Base-by-base conservation (phyloP, 2,888 invertebrate genomes). In the Epistrophe grossulariae region DNA sequence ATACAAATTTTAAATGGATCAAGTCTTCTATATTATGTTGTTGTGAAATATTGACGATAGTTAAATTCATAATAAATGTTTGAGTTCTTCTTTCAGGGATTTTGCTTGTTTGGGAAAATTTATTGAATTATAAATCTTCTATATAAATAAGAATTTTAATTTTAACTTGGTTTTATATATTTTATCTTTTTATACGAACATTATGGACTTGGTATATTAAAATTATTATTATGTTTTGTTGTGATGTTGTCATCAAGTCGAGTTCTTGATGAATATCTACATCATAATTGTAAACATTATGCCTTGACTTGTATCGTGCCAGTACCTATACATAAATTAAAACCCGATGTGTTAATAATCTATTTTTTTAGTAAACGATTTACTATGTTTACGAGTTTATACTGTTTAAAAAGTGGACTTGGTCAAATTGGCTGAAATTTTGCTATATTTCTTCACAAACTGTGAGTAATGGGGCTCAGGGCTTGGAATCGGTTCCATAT, bases 1-100 rank as follows among this genome's bases (percentile, higher is more conserved):
- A 24, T 43, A 62, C 62, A 62, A 62, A 62, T 62, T 62, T 62
- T 24, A 40, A 62, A 62, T 43, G 62, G 40, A 62, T 62, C 40
- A 62, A 15, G 24, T 62, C 62, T 15, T n/a, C n/a, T n/a, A n/a
- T n/a, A n/a, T n/a, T 24, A 24, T 62, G 60, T 62, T 40, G 40
- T 55, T 55, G 60, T 62, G 40, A 40, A 60, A 60, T 60, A 60
- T 60, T 24, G 60, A 62, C 40, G 19, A 43, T 62, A 62, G 40
- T 62, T 24, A 62, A 62, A 62, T 62, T 40, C 17, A 62, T 62
- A 62, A 62, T 62, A 62, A 40, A 62, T 62, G 13, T 19, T 40
- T 60, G 40, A 40, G 19, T 24, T 1, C 24, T 24, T 62, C 62
- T 43, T 60, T 60, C 52, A 60, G 43, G 62, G 40, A 15, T 40